A percentile compares a stretch with the other conserved stretches of the same genome.
Conservation (phyloP, 2,888 invertebrate genomes). For the Epinotia bilunana region DNA sequence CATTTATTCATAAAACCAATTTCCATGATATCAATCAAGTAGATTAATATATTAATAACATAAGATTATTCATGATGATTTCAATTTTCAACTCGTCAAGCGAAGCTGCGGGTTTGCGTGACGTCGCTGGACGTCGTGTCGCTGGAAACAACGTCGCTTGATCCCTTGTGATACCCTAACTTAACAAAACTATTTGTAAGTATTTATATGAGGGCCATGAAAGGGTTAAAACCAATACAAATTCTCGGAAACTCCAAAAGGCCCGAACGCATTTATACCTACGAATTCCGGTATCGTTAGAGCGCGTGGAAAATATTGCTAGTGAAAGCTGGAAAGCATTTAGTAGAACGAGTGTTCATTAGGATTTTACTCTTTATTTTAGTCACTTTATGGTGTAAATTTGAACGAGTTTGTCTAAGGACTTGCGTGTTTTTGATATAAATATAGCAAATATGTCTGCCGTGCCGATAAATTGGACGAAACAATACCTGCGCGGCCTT, state of each 20-base stretch:
- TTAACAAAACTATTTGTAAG: constrained; percentile 14
- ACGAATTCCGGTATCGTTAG: constrained; percentile 28
- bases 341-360: not conserved
- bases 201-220: constrained; percentile 13
- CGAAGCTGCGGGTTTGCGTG: too few relatives aligned
- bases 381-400: not conserved
- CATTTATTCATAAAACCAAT: too few relatives aligned
- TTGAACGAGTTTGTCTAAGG: not conserved
- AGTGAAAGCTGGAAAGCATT: constrained; percentile 1
- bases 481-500: constrained; percentile 66
- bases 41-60: too few relatives aligned
- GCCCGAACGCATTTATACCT: constrained; percentile 12
- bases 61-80: too few relatives aligned
- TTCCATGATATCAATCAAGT: too few relatives aligned
- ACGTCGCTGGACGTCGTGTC: not conserved
- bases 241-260: constrained; percentile 25
- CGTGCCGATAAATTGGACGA: constrained; percentile 64
- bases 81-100: too few relatives aligned
- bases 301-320: constrained; percentile 15
- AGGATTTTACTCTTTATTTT: constrained; percentile 7
- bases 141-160: too few relatives aligned
- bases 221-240: constrained; percentile 32
- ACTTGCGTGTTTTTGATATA: constrained; percentile 10
- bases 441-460: constrained; percentile 29
- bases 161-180: not conserved